Evolutionary conservation across 2,113 vertebrate species (phyloP), one percentile per base, ranked within the genome.

Genomic region (Penelope pileata): DNA sequence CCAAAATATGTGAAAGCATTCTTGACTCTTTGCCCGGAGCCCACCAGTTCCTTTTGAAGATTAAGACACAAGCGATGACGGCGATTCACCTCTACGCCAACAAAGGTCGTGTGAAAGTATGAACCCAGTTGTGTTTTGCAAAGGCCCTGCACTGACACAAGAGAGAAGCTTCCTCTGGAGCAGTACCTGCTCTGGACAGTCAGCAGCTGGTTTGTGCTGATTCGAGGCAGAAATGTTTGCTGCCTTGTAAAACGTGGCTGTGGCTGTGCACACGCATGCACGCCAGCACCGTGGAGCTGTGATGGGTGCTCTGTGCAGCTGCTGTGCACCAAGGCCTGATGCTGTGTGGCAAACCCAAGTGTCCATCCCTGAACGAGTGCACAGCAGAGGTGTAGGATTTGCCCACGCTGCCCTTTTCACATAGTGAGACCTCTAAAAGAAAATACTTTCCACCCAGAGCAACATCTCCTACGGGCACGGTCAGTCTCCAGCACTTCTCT

Each of bases 41-140:
- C 93, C 92, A 80, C 79, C 91, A 45, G 84, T 1, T 69, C 88
- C 88, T 91, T 94, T 69, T 91, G 95, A 94, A 96, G 94, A 64
- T 92, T 43, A 60, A 87, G 92, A 84, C 62, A 36, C 7, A 32
- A 86, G 84, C 3, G 50, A 63, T 59, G 79, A n/a, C 56, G 90
- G 80, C 10, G 32, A 13, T 51, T 77, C 90, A 58, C 59, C 40
- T 75, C n/a, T 2, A 36, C 51, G 89, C 8, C n/a, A 62, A 24
- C 70, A 81, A 62, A 88, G 90, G 91, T 76, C 47, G 7, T 66
- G 94, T 77, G 90, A 89, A 90, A 95, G 86, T 36, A 40, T 8
- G 48, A 75, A 23, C 50, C 68, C 6, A 3, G 36, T 51, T n/a
- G 50, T 1, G 38, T 14, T 83, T 32, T 68, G 89, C 59, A 4